Percentiles rank a stretch among this genome's conserved stretches.
phyloP scores from a whole-genome alignment of 2,797 vertebrate genomes.

The Haliaeetus vocifer region DNA sequence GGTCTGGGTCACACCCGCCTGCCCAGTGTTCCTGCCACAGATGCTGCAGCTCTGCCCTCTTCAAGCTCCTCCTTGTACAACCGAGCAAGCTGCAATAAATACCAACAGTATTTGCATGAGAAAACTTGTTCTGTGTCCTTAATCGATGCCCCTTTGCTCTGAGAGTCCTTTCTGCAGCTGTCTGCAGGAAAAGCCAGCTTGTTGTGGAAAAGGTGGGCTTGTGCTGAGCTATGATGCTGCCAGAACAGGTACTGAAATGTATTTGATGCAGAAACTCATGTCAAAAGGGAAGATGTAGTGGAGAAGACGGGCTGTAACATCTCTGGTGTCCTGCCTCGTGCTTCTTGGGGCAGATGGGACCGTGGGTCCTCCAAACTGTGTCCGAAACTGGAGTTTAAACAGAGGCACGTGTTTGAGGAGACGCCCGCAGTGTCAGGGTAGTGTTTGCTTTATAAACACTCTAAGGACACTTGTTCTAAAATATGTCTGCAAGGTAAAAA shows the following conservation, averaged over 20 bases:
- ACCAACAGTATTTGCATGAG: rapidly evolving
- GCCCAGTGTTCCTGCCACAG: rapidly evolving
- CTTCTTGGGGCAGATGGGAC: background rate
- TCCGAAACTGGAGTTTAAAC: background rate
- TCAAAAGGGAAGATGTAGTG: rapidly evolving
- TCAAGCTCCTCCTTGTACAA: background rate
- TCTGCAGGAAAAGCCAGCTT: background rate
- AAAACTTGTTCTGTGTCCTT: background rate
- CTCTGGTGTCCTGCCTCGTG: rapidly evolving
- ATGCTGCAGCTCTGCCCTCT: background rate
- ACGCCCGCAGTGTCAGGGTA: rapidly evolving
- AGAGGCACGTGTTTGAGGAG: background rate
- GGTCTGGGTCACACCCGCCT: background rate
- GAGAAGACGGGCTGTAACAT: background rate
- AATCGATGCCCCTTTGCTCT: background rate
- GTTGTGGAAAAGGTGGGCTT: background rate
- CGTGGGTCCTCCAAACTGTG: rapidly evolving
- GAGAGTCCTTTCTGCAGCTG: background rate
- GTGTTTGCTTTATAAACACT: background rate
- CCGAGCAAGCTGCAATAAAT: rapidly evolving
- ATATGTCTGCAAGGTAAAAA: background rate
- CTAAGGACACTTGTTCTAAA: rapidly evolving
- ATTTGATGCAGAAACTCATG: background rate
- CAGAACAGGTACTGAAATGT: background rate
- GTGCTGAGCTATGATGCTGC: background rate